phyloP scores from a whole-genome alignment of 2,888 invertebrate species.

The Sinotaia quadrata region DNA sequence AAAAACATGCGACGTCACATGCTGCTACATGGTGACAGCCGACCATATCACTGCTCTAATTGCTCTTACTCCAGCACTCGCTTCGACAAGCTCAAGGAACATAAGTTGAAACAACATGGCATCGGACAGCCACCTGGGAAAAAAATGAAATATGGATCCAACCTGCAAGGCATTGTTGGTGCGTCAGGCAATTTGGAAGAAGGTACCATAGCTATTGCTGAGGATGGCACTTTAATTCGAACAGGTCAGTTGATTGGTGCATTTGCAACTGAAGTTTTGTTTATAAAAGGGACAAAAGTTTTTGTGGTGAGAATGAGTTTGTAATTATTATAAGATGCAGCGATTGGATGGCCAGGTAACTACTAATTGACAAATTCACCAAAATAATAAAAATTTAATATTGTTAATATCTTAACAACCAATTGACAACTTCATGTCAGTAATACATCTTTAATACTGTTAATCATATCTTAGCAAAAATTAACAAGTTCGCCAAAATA shows the following conservation, averaged over 20 bases:
- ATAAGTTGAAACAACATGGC: constrained; percentile 71
- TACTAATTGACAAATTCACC: too few relatives aligned
- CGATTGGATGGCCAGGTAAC: too few relatives aligned
- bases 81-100: constrained; percentile 76
- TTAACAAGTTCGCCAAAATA: too few relatives aligned
- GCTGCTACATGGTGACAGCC: constrained; percentile 63
- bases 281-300: too few relatives aligned
- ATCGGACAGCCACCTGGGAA: constrained; percentile 60
- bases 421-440: too few relatives aligned
- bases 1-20: constrained; percentile 75
- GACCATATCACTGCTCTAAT: constrained; percentile 69
- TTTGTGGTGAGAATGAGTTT: too few relatives aligned
- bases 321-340: too few relatives aligned
- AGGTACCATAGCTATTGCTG: constrained; percentile 8
- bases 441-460: too few relatives aligned
- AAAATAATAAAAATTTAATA: too few relatives aligned
- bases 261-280: too few relatives aligned
- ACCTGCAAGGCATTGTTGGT: background rate
- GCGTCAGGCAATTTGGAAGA: background rate
- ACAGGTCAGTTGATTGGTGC: constrained; percentile 13
- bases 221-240: constrained; percentile 15
- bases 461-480: too few relatives aligned
- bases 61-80: constrained; percentile 75
- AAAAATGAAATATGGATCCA: constrained; percentile 34
- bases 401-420: too few relatives aligned